Base-by-base conservation (phyloP, 2,888 invertebrate genomes). In the Folsomia candida region DNA sequence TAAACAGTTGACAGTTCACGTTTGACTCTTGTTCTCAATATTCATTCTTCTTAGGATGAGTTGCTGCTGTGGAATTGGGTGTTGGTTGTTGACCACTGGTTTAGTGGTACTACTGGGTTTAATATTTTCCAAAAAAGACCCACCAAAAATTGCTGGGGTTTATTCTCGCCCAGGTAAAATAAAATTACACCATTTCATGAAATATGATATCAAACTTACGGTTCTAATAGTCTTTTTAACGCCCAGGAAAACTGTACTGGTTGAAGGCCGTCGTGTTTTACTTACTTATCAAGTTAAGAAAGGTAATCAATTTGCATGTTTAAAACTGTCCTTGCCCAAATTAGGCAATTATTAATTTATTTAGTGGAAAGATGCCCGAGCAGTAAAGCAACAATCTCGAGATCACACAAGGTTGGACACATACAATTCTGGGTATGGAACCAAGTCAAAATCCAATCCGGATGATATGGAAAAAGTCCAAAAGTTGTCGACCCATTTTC, bases 221-320 rank as follows among this genome's bases (percentile, higher is more conserved):
- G n/a, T n/a, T n/a, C n/a, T n/a, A n/a, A n/a, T n/a, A n/a, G n/a
- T n/a, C n/a, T 0, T 90, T 90, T 80, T 83, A 84, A 0, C 86
- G 86, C 71, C 86, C 86, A 0, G 89, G 89, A 26, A 87, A 87
- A 82, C 89, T 87, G 87, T 89, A 87, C 81, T 85, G 85, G 73
- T 65, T 89, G 29, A 90, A 90, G 82, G 89, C 88, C 82, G 82
- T 81, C 0, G 51, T 85, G 18, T 88, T 89, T 77, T 84, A 85
- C 2, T 76, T 84, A 14, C 70, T 89, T 2, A 84, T 88, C 76
- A 85, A 84, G 79, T 82, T 86, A 71, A 83, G 88, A 81, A 86
- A 87, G 84, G 85, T 88, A 76, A 54, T 37, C 37, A 37, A n/a
- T n/a, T n/a, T n/a, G n/a, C n/a, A n/a, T n/a, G n/a, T n/a, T n/a